phyloP scores from a whole-genome alignment of 2,888 invertebrate species.

The Thymelicus lineola region DNA sequence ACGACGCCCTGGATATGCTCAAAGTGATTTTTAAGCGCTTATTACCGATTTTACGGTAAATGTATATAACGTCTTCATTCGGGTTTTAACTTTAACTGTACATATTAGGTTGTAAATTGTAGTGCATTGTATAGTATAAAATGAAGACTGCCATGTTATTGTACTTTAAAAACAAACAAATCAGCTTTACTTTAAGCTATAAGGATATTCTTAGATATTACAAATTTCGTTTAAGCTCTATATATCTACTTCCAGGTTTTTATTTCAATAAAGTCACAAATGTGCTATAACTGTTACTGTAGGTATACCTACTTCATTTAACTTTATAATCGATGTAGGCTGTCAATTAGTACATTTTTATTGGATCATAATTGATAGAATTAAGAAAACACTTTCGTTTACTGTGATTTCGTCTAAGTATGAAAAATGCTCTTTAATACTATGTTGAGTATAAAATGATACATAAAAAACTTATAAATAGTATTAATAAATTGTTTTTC shows the following conservation, averaged over 20 bases:
- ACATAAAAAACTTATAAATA: constrained; percentile 39
- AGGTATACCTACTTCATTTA: not conserved
- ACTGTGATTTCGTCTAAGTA: constrained; percentile 66
- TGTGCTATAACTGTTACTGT: constrained; percentile 13
- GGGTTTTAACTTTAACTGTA: constrained; percentile 79
- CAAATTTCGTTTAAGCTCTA: constrained; percentile 52
- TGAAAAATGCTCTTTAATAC: constrained; percentile 46
- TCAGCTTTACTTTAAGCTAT: constrained; percentile 83
- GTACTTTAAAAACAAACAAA: constrained; percentile 71
- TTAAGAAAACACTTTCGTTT: constrained; percentile 47
- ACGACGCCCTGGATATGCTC: constrained; percentile 71
- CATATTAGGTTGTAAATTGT: constrained; percentile 72
- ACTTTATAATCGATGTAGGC: constrained; percentile 30
- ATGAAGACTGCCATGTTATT: constrained; percentile 83
- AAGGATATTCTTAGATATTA: constrained; percentile 68
- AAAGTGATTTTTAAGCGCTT: constrained; percentile 82
- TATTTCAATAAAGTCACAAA: constrained; percentile 45
- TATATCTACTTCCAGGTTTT: constrained; percentile 45
- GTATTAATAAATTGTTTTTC: constrained; percentile 23
- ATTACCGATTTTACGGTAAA: constrained; percentile 84
- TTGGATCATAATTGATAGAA: constrained; percentile 40
- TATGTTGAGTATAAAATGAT: constrained; percentile 41
- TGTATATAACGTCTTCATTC: constrained; percentile 77
- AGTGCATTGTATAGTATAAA: constrained; percentile 74
- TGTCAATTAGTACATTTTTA: constrained; percentile 48